Evolutionary conservation across 2,888 invertebrate genomes (phyloP), one percentile per base, ranked within the genome.

Genomic region (Blastobasis adustella): DNA sequence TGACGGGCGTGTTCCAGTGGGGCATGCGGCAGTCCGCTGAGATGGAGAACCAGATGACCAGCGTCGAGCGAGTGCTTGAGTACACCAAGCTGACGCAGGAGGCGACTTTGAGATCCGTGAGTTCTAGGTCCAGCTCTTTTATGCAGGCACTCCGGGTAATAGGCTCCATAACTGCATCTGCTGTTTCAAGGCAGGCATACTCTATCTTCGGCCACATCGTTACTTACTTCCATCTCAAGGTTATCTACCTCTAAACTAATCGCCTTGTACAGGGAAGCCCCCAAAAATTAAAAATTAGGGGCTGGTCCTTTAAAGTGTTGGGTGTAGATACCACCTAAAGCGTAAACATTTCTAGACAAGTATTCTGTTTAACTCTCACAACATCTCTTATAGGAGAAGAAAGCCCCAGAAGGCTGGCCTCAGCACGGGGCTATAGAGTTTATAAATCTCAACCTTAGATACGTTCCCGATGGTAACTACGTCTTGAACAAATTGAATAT

Each of bases 1-100:
- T 92, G 40, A 91, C 91, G 7, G 92, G 92, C 23, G 81, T 93
- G 62, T 86, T 91, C 58, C 91, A 91, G 64, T 97, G 95, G 95
- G 95, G 95, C 6, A 94, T 96, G 90, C 88, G 96, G 9, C 96
- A 96, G 73, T 94, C 94, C n/a, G 95, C 96, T 0, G 96, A 96
- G 77, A 91, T 94, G 62, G 91, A 93, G 54, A 95, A 94, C 68
- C 93, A 93, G 65, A 91, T 95, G 89, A 94, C 93, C 60, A 92
- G 93, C 3, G 96, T 97, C 0, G 97, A 97, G 81, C 83, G 97
- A 61, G 90, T 94, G 0, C 61, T 93, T 9, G 93, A 94, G 62
- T 95, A 94, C 68, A 90, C 90, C 0, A 81, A 86, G 9, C 65
- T 94, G 23, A 89, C 90, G 36, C 78, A 83, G 53, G 91, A 91